Evolutionary conservation across 2,888 invertebrate species (phyloP).

Genomic region (Stictocephala bisonia): DNA sequence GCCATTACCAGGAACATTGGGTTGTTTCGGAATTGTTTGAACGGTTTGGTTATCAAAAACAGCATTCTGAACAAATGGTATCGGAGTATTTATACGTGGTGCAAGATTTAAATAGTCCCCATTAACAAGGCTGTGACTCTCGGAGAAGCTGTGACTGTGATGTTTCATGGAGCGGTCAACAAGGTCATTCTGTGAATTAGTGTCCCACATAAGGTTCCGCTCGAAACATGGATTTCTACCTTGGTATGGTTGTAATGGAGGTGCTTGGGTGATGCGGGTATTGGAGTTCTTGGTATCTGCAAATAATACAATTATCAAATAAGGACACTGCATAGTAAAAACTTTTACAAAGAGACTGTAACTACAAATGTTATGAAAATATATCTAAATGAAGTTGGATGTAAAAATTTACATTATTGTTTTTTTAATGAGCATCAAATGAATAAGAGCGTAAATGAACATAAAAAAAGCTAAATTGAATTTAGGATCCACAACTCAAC

Average conservation of each 20-base stretch:
- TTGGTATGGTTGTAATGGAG: constrained; percentile 83
- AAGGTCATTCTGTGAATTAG: constrained; percentile 18
- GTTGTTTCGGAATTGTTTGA: constrained; percentile 63
- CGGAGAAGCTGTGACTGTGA: constrained; percentile 60
- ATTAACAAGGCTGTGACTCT: constrained; percentile 54
- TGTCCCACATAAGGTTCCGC: constrained; percentile 69
- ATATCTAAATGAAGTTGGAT: too few species aligned
- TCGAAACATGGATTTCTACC: constrained; percentile 87
- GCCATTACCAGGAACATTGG: constrained; percentile 60
- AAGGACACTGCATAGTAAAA: neutral
- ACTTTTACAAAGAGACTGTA: neutral
- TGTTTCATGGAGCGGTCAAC: constrained; percentile 48
- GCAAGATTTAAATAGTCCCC: constrained; percentile 60
- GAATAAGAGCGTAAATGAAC: too few species aligned
- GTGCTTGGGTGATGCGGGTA: constrained; percentile 48
- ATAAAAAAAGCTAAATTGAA: too few species aligned
- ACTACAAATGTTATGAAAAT: neutral
- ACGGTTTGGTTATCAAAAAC: constrained; percentile 66
- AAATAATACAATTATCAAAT: constrained; percentile 5
- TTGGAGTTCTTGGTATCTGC: constrained; percentile 48
- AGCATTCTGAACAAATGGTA: constrained; percentile 80
- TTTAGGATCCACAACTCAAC: too few species aligned
- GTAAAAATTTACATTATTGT: too few species aligned
- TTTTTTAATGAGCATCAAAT: too few species aligned
- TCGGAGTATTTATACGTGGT: constrained; percentile 70